Percentiles rank a stretch among this genome's conserved stretches.
Evolutionary conservation across 2,113 vertebrate species (phyloP).

Genomic region (Syngnathoides biaculeatus): DNA sequence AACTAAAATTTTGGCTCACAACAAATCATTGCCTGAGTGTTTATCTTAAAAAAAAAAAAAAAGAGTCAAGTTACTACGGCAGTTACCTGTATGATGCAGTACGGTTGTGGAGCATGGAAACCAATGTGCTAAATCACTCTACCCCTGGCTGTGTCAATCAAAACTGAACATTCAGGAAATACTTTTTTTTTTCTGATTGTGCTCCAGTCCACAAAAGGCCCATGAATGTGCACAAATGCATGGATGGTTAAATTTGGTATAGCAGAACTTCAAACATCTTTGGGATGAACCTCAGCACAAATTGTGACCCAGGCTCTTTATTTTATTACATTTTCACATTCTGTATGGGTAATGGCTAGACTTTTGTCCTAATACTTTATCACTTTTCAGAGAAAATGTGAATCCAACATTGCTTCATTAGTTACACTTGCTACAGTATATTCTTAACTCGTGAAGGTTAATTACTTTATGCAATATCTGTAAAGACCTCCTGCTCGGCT

Average conservation of each 20-base stretch:
- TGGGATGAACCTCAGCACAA: background rate
- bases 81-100: background rate
- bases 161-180: background rate
- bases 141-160: background rate
- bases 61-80: background rate
- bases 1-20: too few species aligned
- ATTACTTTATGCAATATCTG: constrained; percentile 18
- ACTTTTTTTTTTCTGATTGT: background rate
- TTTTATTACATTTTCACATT: background rate
- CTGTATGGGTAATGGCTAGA: background rate
- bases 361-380: background rate
- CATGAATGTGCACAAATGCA: background rate
- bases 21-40: too few species aligned
- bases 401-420: constrained; percentile 7
- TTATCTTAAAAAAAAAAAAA: too few species aligned
- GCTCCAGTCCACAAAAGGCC: background rate
- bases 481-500: constrained; percentile 21
- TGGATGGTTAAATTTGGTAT: background rate
- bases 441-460: constrained; percentile 10
- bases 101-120: too few species aligned
- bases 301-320: background rate
- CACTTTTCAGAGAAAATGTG: background rate
- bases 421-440: constrained; percentile 33
- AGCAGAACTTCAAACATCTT: background rate
- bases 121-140: too few species aligned